Base-by-base conservation (phyloP, 2,797 vertebrate genomes). In the Catostomus latipinnis region DNA sequence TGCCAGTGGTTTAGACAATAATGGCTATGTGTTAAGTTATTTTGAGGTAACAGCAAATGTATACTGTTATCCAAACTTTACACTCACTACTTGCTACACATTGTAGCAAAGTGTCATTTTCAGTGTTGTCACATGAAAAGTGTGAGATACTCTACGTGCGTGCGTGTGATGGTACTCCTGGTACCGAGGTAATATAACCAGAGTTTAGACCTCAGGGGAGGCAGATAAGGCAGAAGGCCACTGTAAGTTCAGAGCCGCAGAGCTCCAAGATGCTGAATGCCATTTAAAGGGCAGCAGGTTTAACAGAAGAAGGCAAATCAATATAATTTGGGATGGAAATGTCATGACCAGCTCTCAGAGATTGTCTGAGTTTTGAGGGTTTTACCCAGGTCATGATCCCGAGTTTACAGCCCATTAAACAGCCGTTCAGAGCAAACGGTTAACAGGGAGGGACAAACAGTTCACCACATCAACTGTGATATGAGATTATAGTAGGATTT, bases 231-330 rank as follows among this genome's bases (percentile, higher is more conserved):
- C 9, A 66, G 16, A 46, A 50, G 50, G 16, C 6, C 6, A 50
- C 49, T 12, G 13, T 53, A 52, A 22, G 49, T 50, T 54, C 48
- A 65, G 48, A 34, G 22, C 77, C 74, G 78, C 71, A 34, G 34
- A 34, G 66, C 49, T 52, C 9, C 49, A 69, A 52, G 14, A 53
- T 1, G 4, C 34, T 34, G 34, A 80, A 71, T 70, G 78, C 67
- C 76, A 89, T 89, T 90, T 88, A 89, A 90, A 89, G 85, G 84
- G 88, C 82, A 90, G 65, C 11, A 0, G 48, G 84, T 82, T 80
- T 84, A 83, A 87, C 48, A 34, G 16, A 62, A 8, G 48, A 52
- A 58, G 53, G 18, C 18, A 62, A 74, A 53, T 74, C 72, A 63
- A 61, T 74, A 63, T 52, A 49, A 53, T 74, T 74, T 53, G 13